Evolutionary conservation across 2,797 vertebrate genomes (phyloP).

Genomic region (Bryconaethiops microstoma): DNA sequence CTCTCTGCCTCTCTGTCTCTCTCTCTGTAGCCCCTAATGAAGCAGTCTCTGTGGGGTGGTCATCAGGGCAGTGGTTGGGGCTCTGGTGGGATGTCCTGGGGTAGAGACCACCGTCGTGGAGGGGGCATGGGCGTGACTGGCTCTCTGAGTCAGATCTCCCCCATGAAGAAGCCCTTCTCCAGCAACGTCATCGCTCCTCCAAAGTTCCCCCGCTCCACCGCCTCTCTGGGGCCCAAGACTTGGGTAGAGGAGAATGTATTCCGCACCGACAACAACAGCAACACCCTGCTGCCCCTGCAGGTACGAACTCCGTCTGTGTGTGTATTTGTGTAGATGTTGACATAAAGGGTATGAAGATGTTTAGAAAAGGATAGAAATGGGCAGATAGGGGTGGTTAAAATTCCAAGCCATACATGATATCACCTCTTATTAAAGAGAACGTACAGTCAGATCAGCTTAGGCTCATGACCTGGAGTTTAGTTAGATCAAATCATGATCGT

Average conservation of each 20-base stretch:
- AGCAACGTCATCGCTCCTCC: constrained; percentile 96
- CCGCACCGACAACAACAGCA: constrained; percentile 97
- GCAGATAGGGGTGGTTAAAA: background rate
- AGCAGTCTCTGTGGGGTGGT: constrained; percentile 93
- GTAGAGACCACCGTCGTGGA: constrained; percentile 91
- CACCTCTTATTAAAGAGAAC: background rate
- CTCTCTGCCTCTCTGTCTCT: background rate
- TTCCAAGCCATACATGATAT: background rate
- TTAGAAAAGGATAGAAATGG: background rate
- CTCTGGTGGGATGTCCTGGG: constrained; percentile 93
- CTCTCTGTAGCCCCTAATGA: constrained; percentile 88
- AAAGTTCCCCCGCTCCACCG: constrained; percentile 91
- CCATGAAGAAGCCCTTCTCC: constrained; percentile 95
- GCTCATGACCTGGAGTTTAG: background rate
- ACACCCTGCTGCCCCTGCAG: constrained; percentile 94
- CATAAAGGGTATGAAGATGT: no score
- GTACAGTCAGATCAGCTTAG: background rate
- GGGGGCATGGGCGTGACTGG: constrained; percentile 89
- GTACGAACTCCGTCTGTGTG: constrained; percentile 68
- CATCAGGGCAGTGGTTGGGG: constrained; percentile 94
- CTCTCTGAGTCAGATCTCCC: constrained; percentile 91
- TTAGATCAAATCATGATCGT: background rate
- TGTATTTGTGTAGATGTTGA: background rate
- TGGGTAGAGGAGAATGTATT: constrained; percentile 98
- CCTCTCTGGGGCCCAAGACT: constrained; percentile 89